Conservation (phyloP, 53 echinoderm and acorn worm species). For the Antedon mediterranea region DNA sequence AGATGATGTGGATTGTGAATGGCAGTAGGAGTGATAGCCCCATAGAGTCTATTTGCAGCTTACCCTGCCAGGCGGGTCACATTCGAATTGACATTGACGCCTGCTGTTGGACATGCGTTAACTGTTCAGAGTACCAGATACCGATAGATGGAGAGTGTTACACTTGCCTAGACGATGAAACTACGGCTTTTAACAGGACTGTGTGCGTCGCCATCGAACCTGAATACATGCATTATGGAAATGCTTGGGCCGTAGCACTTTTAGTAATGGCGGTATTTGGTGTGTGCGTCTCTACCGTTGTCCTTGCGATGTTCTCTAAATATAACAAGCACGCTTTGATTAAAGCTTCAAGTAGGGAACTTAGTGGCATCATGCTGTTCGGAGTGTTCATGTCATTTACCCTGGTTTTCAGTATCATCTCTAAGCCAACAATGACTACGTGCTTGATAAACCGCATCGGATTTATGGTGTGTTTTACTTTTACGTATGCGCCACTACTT, state of each 20-base stretch:
- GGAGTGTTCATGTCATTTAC: slow-evolving; percentile 31
- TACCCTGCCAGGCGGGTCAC: background rate
- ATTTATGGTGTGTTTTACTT: slow-evolving; percentile 42
- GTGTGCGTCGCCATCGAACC: slow-evolving; percentile 16
- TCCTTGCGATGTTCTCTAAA: slow-evolving; percentile 9
- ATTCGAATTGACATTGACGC: background rate
- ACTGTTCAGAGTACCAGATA: slow-evolving; percentile 12
- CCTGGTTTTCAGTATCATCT: slow-evolving; percentile 28
- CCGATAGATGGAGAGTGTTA: slow-evolving; percentile 7
- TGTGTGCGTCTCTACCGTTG: slow-evolving; percentile 3
- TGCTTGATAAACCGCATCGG: slow-evolving; percentile 31
- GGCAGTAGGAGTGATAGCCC: background rate
- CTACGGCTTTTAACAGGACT: background rate
- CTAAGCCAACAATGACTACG: slow-evolving; percentile 13
- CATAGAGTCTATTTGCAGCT: background rate
- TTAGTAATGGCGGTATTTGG: slow-evolving; percentile 11
- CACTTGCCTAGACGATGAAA: slow-evolving; percentile 2
- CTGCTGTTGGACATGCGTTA: slow-evolving; percentile 42
- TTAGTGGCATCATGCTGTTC: slow-evolving; percentile 36
- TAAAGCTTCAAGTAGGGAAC: slow-evolving; percentile 41
- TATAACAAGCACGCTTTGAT: slow-evolving; percentile 24
- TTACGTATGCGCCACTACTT: slow-evolving; percentile 39
- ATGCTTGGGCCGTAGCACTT: slow-evolving; percentile 20
- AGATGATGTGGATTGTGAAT: background rate
- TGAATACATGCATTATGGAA: slow-evolving; percentile 15